These are phyloP conservation scores for Falco cherrug DNA, from an alignment of 2,797 vertebrate genomes.

Conservation along the genomic window DNA sequence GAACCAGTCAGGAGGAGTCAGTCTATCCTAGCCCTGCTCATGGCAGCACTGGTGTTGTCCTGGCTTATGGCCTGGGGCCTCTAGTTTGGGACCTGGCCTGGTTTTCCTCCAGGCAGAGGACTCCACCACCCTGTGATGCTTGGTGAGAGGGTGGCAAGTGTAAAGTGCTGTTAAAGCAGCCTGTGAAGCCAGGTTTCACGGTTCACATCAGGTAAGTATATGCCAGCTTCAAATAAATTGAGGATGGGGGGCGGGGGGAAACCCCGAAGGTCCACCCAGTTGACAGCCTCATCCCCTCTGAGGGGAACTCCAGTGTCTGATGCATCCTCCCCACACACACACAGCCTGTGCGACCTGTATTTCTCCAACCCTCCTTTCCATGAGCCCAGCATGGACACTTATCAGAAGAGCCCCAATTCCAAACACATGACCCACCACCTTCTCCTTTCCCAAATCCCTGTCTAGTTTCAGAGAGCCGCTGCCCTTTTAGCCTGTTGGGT, in stretches of 20 bases:
- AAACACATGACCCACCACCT: neutral
- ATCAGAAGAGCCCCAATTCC: neutral
- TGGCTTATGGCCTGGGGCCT: neutral
- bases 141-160: neutral
- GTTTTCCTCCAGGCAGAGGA: neutral
- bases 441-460: neutral
- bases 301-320: neutral
- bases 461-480: neutral
- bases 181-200: neutral
- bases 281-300: neutral
- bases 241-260: neutral
- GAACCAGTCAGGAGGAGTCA: neutral
- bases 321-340: neutral
- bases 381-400: neutral
- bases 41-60: neutral
- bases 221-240: neutral
- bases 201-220: neutral
- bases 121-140: fast-evolving
- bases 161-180: neutral
- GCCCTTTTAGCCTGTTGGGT: neutral
- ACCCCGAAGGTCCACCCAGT: neutral
- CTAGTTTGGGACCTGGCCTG: neutral
- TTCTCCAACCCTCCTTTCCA: neutral
- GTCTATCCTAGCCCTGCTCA: neutral
- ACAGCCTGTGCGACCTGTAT: neutral